Percentiles rank a stretch among this genome's conserved stretches.
These are phyloP conservation scores for Glaucidium brasilianum DNA, from an alignment of 2,113 vertebrate species.

Conservation along the genomic window DNA sequence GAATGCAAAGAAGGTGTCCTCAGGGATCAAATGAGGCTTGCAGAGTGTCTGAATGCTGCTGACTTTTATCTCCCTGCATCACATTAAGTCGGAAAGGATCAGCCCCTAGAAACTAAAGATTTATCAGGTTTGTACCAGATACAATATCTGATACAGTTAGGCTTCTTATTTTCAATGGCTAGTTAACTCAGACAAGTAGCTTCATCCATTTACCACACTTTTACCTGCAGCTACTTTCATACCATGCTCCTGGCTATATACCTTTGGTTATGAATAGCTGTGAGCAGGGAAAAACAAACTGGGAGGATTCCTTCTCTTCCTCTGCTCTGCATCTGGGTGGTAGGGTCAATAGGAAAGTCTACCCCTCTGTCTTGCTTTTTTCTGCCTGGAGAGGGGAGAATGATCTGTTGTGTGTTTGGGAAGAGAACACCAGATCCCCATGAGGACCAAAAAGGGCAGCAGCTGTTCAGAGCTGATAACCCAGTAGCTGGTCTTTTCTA, in stretches of 20 bases:
- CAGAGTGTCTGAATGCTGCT: background rate
- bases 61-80: background rate
- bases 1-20: background rate
- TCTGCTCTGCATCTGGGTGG: background rate
- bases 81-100: background rate
- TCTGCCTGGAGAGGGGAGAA: too few relatives aligned
- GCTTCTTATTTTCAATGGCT: background rate
- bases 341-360: background rate
- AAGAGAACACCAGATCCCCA: background rate
- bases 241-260: rapidly evolving
- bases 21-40: background rate
- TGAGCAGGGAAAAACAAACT: background rate
- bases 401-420: background rate
- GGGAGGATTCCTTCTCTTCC: background rate
- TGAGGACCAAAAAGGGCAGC: background rate
- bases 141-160: background rate
- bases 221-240: background rate
- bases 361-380: background rate
- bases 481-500: background rate
- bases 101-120: background rate
- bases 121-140: background rate
- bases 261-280: background rate
- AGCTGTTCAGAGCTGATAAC: background rate
- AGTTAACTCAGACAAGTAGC: background rate
- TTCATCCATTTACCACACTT: background rate